Base-by-base conservation (phyloP, 2,888 invertebrate species). In the Polia nebulosa region DNA sequence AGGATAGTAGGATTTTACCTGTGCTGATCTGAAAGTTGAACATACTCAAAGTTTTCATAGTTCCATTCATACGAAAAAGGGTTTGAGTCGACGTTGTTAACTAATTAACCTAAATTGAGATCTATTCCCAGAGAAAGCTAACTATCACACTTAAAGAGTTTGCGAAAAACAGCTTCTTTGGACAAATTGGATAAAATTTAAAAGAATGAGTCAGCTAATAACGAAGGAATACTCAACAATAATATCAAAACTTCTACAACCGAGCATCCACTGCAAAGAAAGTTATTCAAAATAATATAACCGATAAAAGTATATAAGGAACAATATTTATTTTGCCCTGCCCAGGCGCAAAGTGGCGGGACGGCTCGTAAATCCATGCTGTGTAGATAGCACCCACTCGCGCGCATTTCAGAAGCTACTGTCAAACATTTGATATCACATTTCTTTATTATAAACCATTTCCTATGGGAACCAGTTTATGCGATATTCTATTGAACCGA, bases 321-420 rank as follows among this genome's bases (percentile, higher is more conserved):
- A 52, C 55, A 56, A 66, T 78, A 74, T 80, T 77, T 80, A 71
- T 80, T 77, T 77, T 53, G 59, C 60, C 39, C 22, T 68, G 76
- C 60, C 70, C 77, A 78, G 88, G 88, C 87, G 87, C 86, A 84
- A 85, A 90, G 87, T 89, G 88, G 87, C 81, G 75, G 78, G 80
- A 78, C 70, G 73, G 80, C 81, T 88, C 88, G 87, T 93, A 93
- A 92, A 92, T 92, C 86, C 83, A 76, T 72, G 71, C 74, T 65
- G 62, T 51, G 63, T 69, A 82, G 91, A 89, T 90, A 90, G 89
- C 92, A 89, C 92, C 94, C 91, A 94, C 94, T 91, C 91, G 82
- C 87, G 92, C 91, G 91, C 90, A 91, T 89, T 90, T 90, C 93
- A 92, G 94, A 87, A 92, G 95, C 94, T 87, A 86, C 87, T 87